Conservation (phyloP, 2,797 vertebrate species). For the Malurus splendens region DNA sequence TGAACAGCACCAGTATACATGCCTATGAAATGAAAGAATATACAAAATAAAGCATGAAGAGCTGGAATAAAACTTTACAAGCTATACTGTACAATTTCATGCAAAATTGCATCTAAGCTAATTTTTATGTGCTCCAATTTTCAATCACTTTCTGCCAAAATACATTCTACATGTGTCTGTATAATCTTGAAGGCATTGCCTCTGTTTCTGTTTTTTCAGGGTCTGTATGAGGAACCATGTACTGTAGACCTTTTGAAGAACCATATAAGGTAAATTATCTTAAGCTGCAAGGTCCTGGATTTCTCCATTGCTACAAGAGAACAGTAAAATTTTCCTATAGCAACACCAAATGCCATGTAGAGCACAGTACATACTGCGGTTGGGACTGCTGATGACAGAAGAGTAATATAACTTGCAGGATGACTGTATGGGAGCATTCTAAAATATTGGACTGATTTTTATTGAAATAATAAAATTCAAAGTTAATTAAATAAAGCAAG, state of each 20-base stretch:
- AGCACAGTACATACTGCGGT: background rate
- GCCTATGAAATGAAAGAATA: background rate
- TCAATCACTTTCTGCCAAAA: background rate
- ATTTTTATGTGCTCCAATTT: background rate
- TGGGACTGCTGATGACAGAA: background rate
- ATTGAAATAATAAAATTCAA: background rate
- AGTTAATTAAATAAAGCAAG: background rate
- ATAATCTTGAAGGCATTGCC: background rate
- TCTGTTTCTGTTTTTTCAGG: background rate
- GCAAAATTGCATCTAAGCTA: background rate
- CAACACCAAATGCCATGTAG: fast-evolving
- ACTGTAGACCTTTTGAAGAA: background rate
- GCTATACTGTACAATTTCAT: background rate
- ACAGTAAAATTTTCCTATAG: background rate
- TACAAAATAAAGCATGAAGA: background rate
- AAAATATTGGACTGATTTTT: background rate
- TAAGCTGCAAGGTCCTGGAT: background rate
- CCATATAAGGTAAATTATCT: background rate
- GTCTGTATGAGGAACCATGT: background rate
- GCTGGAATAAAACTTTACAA: background rate
- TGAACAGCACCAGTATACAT: background rate
- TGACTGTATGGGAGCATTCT: background rate
- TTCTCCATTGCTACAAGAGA: background rate
- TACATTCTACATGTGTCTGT: background rate
- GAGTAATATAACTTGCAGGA: background rate